Conservation (phyloP, 2,888 invertebrate genomes). For the Sthenelais limicola region DNA sequence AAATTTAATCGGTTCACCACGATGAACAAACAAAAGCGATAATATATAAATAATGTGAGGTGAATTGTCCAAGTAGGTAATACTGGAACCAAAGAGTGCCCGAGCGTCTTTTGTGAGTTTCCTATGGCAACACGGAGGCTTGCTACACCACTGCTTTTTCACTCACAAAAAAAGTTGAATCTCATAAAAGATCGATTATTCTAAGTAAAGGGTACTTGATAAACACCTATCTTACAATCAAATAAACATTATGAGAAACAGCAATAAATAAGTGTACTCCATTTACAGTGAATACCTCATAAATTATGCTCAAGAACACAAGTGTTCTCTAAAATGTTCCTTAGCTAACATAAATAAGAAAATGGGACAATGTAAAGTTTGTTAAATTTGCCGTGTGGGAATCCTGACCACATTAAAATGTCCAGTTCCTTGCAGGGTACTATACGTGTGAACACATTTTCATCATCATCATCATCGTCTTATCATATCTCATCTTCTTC, state of each 20-base stretch:
- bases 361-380: constrained; percentile 46
- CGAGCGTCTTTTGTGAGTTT: constrained; percentile 15
- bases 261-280: constrained; percentile 45
- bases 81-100: constrained; percentile 36
- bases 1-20: constrained; percentile 47
- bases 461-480: constrained; percentile 26
- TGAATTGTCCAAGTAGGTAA: constrained; percentile 20
- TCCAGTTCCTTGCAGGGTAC: constrained; percentile 35
- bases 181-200: constrained; percentile 17
- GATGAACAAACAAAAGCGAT: constrained; percentile 43
- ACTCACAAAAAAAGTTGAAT: constrained; percentile 38
- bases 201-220: constrained; percentile 24
- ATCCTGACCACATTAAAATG: constrained; percentile 41
- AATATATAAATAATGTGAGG: constrained; percentile 37
- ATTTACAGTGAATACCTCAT: constrained; percentile 44
- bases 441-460: constrained; percentile 37
- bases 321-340: constrained; percentile 40
- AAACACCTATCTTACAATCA: constrained; percentile 41
- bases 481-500: not conserved
- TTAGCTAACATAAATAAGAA: constrained; percentile 40
- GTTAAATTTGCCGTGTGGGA: constrained; percentile 45
- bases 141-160: constrained; percentile 26
- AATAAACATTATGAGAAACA: constrained; percentile 43
- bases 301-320: constrained; percentile 45
- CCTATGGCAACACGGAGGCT: constrained; percentile 35